phyloP scores from a whole-genome alignment of 2,113 vertebrate species.

The Protomyctophum bolini region DNA sequence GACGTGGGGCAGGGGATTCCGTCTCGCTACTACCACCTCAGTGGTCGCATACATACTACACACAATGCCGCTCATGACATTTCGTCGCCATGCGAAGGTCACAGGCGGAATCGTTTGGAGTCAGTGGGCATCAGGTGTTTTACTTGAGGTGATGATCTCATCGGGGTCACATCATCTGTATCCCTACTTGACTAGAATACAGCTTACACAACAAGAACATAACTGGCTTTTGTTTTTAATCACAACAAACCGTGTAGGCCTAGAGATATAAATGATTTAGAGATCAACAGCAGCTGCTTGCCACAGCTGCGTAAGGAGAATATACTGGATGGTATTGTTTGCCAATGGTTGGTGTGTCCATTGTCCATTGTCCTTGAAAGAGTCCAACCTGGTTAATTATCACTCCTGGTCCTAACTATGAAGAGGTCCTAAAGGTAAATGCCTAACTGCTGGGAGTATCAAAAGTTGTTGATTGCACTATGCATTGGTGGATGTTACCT shows the following conservation, averaged over 20 bases:
- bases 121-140: constrained; percentile 56
- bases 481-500: neutral
- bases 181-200: neutral
- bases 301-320: neutral
- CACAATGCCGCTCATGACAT: constrained; percentile 41
- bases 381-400: constrained; percentile 53
- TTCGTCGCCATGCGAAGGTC: constrained; percentile 68
- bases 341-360: constrained; percentile 12
- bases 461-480: constrained; percentile 59
- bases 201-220: constrained; percentile 61
- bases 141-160: neutral
- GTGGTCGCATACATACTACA: constrained; percentile 6
- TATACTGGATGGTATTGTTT: neutral
- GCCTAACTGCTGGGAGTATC: constrained; percentile 39
- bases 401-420: constrained; percentile 10
- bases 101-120: constrained; percentile 48
- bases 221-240: constrained; percentile 57
- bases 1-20: too few relatives aligned
- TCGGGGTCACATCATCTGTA: constrained; percentile 13
- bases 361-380: constrained; percentile 7
- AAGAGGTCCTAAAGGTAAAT: neutral
- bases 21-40: too few relatives aligned
- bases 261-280: constrained; percentile 5
- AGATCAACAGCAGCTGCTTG: neutral
- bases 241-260: constrained; percentile 50